Evolutionary conservation across 2,113 vertebrate genomes (phyloP).

Genomic region (Ranitomeya variabilis): DNA sequence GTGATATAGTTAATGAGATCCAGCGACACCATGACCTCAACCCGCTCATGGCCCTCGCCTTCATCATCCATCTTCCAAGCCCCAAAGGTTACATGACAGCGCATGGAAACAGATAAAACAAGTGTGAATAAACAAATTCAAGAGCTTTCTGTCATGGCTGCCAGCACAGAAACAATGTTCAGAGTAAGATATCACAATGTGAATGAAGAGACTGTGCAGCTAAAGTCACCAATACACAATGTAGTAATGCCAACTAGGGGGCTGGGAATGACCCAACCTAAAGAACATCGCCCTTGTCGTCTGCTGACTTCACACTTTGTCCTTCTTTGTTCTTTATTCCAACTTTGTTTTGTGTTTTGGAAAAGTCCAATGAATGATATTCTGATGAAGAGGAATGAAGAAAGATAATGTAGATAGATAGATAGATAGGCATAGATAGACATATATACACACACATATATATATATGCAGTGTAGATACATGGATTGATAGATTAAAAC

Average conservation of each 20-base stretch:
- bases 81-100: constrained; percentile 67
- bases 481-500: too few species aligned
- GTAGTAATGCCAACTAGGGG: neutral
- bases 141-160: constrained; percentile 71
- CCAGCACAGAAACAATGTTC: constrained; percentile 62
- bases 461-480: too few species aligned
- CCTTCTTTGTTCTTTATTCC: neutral
- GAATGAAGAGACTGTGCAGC: neutral
- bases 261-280: neutral
- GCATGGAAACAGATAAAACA: constrained; percentile 76
- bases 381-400: too few species aligned
- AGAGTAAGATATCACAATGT: constrained; percentile 70
- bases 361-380: neutral
- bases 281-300: neutral
- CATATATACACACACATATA: too few species aligned
- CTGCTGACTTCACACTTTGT: neutral
- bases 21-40: constrained; percentile 76
- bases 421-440: neutral
- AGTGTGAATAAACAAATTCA: constrained; percentile 83
- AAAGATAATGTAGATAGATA: neutral
- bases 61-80: constrained; percentile 78
- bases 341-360: neutral
- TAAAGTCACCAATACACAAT: neutral
- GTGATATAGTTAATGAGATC: constrained; percentile 81
- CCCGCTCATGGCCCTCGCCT: constrained; percentile 68